Evolutionary conservation across 2,797 vertebrate species (phyloP).

Genomic region (Oreochromis mossambicus): DNA sequence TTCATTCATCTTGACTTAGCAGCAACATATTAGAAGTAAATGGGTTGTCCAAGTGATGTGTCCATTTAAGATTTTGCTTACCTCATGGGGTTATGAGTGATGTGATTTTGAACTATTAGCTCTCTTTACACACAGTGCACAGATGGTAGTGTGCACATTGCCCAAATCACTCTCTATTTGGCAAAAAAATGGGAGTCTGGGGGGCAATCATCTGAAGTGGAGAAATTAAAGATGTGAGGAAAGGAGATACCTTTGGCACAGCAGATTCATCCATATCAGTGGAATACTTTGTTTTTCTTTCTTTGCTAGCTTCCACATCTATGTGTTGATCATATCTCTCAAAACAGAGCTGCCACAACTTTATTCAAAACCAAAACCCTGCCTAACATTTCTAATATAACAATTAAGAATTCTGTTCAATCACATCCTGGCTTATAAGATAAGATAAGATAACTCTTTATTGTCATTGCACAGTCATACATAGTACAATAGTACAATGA

Average conservation of each 20-base stretch:
- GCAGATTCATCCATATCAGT: background rate
- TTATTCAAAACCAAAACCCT: background rate
- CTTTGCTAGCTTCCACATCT: too few relatives aligned
- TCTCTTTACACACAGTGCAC: slow-evolving; percentile 25
- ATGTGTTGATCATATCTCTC: too few relatives aligned
- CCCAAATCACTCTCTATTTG: slow-evolving; percentile 45
- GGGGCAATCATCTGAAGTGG: slow-evolving; percentile 24
- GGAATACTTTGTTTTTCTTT: background rate
- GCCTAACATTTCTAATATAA: background rate
- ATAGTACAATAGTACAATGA: too few relatives aligned
- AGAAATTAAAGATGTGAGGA: background rate
- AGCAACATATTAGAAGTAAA: slow-evolving; percentile 33
- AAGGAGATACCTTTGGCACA: slow-evolving; percentile 21
- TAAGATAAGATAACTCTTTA: too few relatives aligned
- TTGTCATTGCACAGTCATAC: too few relatives aligned
- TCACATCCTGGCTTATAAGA: background rate
- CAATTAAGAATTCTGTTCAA: background rate
- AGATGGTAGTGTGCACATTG: slow-evolving; percentile 47
- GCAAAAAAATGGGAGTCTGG: slow-evolving; percentile 22
- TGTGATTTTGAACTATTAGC: slow-evolving; percentile 59
- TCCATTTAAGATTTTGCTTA: slow-evolving; percentile 27
- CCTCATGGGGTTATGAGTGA: slow-evolving; percentile 45
- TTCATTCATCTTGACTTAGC: slow-evolving; percentile 20
- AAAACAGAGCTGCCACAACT: too few relatives aligned
- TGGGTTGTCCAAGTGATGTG: slow-evolving; percentile 22